Base-by-base conservation (phyloP, 1,140 invertebrate genomes). In the Ectropis grisescens region DNA sequence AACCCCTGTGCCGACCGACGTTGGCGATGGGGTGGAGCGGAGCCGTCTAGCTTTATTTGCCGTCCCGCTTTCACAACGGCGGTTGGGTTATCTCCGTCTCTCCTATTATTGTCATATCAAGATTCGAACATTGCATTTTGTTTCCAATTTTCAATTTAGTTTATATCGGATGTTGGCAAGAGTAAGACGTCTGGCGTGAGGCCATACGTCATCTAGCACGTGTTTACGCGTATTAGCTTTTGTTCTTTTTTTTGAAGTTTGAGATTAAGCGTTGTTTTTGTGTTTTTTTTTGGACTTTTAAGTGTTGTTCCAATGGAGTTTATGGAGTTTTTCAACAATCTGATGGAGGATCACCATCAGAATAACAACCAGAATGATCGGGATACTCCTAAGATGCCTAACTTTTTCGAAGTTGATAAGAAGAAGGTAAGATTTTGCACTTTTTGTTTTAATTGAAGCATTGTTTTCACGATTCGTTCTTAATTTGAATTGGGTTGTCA, bases 121-220 rank as follows among this genome's bases (percentile, higher is more conserved):
- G 65, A 79, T 79, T 68, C 59, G 68, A 74, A 62, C 60, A 70
- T 70, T 70, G 68, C 67, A 75, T 72, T 78, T 79, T 76, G 66
- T 79, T 79, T 79, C 68, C 65, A 76, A 76, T 80, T 75, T 80
- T 76, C 64, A 70, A 80, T 75, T 80, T 72, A 80, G 71, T 80
- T 75, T 71, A 76, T 69, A 69, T 70, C 61, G 61, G 61, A 71
- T 74, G 65, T 75, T 72, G 66, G 71, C 61, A 60, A 64, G 66
- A 53, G 65, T 15, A 66, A 64, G 59, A 72, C 69, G 71, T 75
- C 55, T 71, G 61, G 58, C 66, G 48, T 51, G 29, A 47, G 47
- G 62, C 59, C 68, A 60, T 60, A 47, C 40, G 35, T 52, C 41
- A 33, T 40, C 33, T 46, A 41, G 43, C 72, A 74, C 69, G 69